phyloP scores from a whole-genome alignment of 1,140 invertebrate species.

The Andricus grossulariae region DNA sequence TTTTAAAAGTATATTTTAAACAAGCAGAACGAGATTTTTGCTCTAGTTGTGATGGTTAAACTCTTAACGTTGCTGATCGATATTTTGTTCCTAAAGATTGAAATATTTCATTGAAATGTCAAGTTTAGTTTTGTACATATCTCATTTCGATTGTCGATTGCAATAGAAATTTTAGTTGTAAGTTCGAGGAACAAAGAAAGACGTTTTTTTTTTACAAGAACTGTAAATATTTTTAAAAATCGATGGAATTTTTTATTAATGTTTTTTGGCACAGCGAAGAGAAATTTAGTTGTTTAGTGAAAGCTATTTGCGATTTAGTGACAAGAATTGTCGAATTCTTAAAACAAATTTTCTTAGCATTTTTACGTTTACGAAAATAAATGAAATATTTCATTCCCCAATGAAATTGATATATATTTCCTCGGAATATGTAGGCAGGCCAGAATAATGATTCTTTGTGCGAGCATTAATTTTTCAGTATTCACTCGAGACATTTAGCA shows the following conservation, averaged over 20 bases:
- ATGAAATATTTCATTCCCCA: constrained; percentile 29
- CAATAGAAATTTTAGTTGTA: too few relatives aligned
- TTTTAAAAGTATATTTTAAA: constrained; percentile 8
- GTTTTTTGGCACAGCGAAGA: background rate
- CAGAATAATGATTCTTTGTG: constrained; percentile 45
- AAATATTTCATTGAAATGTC: constrained; percentile 19
- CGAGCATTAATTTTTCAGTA: constrained; percentile 68
- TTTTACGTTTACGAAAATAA: constrained; percentile 1
- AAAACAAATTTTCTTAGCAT: background rate
- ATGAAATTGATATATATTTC: constrained; percentile 20
- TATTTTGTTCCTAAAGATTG: constrained; percentile 8
- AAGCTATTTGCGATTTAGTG: background rate
- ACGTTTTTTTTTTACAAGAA: background rate
- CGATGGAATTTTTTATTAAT: background rate
- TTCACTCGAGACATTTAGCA: constrained; percentile 72
- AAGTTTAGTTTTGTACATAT: background rate
- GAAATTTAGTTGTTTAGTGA: constrained; percentile 5
- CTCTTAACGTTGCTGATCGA: constrained; percentile 4
- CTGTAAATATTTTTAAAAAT: constrained; percentile 16
- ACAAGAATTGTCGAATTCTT: background rate
- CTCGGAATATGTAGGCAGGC: background rate
- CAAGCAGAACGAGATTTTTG: background rate
- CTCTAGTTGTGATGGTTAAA: constrained; percentile 2
- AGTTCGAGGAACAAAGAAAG: too few relatives aligned
- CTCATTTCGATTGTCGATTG: background rate